Base-by-base conservation (phyloP, 2,113 vertebrate species). In the Lycaon pictus region DNA sequence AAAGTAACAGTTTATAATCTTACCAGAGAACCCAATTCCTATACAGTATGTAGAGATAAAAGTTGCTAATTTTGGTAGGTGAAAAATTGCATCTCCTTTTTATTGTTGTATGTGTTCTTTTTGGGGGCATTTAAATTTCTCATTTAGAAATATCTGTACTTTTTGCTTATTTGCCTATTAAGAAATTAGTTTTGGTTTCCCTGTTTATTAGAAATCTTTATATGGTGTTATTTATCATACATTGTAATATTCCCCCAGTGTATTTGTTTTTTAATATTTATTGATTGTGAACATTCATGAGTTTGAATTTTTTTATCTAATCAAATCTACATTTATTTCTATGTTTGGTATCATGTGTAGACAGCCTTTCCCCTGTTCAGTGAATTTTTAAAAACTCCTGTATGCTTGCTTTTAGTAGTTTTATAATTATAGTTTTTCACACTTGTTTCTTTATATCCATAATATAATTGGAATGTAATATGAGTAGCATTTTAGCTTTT, bases 401-500 rank as follows among this genome's bases (percentile, higher is more conserved):
- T 81, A 10, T 58, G 20, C 27, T 88, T 89, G 53, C 32, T 48
- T 76, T 84, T 83, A 74, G 35, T 37, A n/a, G 17, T 62, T 95
- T 87, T 81, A 25, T 51, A 15, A 56, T 51, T 60, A 25, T 58
- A 65, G 20, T 88, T 93, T 83, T 74, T 55, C 5, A 20, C 3
- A 86, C 4, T 82, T 89, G 83, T 37, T 55, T 92, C 17, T 83
- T 88, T 88, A 74, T 51, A 62, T 79, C 25, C 3, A 51, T 62
- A 84, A 37, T 93, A 19, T 77, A 35, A 56, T 72, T 86, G 55
- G 20, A 62, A 81, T 91, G 23, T 87, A 56, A 48, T 48, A 65
- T 65, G 19, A 96, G 55, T 90, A 77, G 55, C 7, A 71, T 86
- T 90, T 65, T 51, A 53, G 29, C 53, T 93, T 65, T 86, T 93